These are phyloP conservation scores for Albula glossodonta DNA, from an alignment of 2,113 vertebrate species.

Conservation along the genomic window DNA sequence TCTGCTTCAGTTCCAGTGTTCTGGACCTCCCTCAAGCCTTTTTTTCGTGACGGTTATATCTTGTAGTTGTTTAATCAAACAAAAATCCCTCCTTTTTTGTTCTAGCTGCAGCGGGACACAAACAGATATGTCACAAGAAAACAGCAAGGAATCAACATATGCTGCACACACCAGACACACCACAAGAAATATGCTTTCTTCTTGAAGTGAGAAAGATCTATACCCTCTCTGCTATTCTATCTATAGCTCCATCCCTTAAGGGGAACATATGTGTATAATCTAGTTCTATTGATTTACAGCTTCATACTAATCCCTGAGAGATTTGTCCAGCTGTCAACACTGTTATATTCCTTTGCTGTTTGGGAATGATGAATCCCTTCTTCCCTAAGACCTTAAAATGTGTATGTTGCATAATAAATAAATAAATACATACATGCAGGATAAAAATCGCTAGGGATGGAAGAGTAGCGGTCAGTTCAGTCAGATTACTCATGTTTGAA, in stretches of 20 bases:
- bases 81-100: conserved; percentile 1
- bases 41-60: not conserved
- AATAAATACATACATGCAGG: not conserved
- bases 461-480: not conserved
- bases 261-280: not conserved
- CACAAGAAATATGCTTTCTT: not conserved
- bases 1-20: not conserved
- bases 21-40: not conserved
- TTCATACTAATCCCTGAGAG: not conserved
- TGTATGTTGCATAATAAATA: not conserved
- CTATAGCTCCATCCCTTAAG: not conserved
- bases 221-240: not conserved
- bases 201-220: conserved; percentile 1
- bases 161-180: not conserved
- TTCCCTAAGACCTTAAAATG: not conserved
- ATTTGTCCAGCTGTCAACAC: conserved; percentile 2
- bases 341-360: not conserved
- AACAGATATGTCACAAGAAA: not conserved
- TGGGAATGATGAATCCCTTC: not conserved
- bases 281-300: not conserved
- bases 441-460: not conserved
- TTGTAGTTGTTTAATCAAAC: not conserved
- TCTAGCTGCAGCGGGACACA: not conserved
- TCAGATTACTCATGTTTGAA: not conserved
- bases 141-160: not conserved